phyloP scores from a whole-genome alignment of 2,797 vertebrate genomes.

The Dromococcyx pavoninus region DNA sequence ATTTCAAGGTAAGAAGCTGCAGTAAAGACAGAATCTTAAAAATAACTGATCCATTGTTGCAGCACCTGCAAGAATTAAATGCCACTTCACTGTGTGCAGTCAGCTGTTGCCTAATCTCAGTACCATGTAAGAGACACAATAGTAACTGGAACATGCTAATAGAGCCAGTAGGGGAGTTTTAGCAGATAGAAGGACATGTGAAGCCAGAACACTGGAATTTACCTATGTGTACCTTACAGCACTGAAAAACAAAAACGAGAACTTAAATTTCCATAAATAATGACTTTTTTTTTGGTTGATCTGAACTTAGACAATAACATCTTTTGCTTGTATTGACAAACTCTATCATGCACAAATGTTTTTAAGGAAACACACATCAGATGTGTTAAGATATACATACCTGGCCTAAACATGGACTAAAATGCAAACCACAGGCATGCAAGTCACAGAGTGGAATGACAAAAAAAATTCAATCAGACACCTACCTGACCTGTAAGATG shows the following conservation, averaged over 20 bases:
- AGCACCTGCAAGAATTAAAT: not conserved
- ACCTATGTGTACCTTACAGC: accelerated
- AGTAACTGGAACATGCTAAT: not conserved
- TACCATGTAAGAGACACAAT: not conserved
- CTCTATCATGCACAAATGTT: not conserved
- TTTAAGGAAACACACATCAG: not conserved
- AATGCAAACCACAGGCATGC: not conserved
- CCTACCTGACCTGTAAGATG: not conserved
- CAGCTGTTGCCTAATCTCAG: not conserved
- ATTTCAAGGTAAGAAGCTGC: not conserved
- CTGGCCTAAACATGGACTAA: not conserved
- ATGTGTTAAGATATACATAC: not conserved
- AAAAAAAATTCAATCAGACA: not conserved
- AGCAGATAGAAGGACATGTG: not conserved
- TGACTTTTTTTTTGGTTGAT: not conserved
- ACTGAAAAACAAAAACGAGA: not conserved
- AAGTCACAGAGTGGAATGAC: not conserved
- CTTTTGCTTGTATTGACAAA: not conserved
- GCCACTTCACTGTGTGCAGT: not conserved
- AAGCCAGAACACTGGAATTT: not conserved
- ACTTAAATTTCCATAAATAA: not conserved
- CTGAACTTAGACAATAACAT: not conserved
- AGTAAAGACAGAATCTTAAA: not conserved
- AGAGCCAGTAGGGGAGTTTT: not conserved
- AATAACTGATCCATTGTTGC: not conserved